Base-by-base conservation (phyloP, 2,888 invertebrate genomes). In the Falcaria lacertinaria region DNA sequence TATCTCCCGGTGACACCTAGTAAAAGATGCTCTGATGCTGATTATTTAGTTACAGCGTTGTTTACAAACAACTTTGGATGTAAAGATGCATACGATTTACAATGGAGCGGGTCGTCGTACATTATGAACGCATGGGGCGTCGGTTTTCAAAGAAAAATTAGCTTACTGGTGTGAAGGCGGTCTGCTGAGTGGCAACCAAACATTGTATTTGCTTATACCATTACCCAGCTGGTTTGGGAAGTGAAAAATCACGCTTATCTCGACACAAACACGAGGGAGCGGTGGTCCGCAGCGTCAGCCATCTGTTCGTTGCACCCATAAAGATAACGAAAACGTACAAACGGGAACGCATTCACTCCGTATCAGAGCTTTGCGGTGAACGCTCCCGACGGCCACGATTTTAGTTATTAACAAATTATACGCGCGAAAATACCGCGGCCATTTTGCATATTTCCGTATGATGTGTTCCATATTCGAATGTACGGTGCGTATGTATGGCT, bases 281-380 rank as follows among this genome's bases (percentile, higher is more conserved):
- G 71, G 79, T 80, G 84, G 81, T 80, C 80, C 77, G 71, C 69
- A 72, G 66, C 67, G 62, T 61, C 69, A 75, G 79, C 78, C 88
- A 87, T 88, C 85, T 87, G 88, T 86, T 86, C 86, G 85, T 87
- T 88, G 89, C 88, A 87, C 86, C 78, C 88, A 81, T 83, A 83
- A 80, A 86, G 88, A 89, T 89, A 89, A 89, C 78, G 80, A 80
- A 79, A 75, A 69, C 70, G 75, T 80, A 79, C 74, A 71, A 80
- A 79, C 75, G 75, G 80, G 80, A 79, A 76, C 71, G 71, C 74
- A 73, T 78, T 78, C 87, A 86, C 76, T 84, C 71, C 69, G 74
- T 78, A 74, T 79, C 81, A 70, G 72, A 67, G 77, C 72, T 72
- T 78, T 72, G 79, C 57, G 55, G 69, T 59, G 82, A 74, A 67